Percentiles rank a stretch among this genome's conserved stretches.
Conservation (phyloP, 2,888 invertebrate genomes). For the Pelosia muscerda region DNA sequence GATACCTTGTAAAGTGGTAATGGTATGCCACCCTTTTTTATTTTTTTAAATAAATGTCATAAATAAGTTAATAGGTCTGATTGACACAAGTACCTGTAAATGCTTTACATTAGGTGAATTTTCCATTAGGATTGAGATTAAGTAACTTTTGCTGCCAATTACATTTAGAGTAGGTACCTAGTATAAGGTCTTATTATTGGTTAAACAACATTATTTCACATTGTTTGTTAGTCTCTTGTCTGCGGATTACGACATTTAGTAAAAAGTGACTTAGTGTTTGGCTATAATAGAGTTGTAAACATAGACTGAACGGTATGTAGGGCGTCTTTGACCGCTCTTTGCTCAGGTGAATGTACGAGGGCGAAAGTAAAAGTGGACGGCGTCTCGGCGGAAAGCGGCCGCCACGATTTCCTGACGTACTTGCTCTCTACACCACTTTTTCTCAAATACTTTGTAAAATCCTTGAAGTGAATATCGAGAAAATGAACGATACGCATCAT, state of each 20-base stretch:
- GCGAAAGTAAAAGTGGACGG: constrained; percentile 82
- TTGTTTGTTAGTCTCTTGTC: neutral
- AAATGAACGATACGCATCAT: neutral
- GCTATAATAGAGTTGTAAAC: constrained; percentile 52
- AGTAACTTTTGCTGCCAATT: too few species aligned
- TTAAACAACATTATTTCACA: neutral
- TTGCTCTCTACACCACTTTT: constrained; percentile 42
- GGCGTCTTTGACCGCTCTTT: constrained; percentile 62
- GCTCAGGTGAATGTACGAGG: constrained; percentile 76
- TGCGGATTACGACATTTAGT: neutral
- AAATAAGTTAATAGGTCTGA: too few species aligned
- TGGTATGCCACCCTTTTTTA: neutral
- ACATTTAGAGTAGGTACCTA: too few species aligned
- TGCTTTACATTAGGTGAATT: too few species aligned
- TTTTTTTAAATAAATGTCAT: too few species aligned
- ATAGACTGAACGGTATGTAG: constrained; percentile 58
- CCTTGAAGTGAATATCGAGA: constrained; percentile 29
- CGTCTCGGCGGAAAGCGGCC: constrained; percentile 66
- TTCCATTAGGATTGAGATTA: too few species aligned
- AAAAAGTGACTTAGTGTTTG: constrained; percentile 28
- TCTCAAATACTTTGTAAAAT: constrained; percentile 25
- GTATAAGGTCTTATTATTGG: too few species aligned
- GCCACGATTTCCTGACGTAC: constrained; percentile 64
- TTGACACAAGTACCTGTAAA: too few species aligned
- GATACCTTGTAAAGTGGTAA: neutral